Base-by-base conservation (phyloP, 1,140 invertebrate species). In the Sipha flava region DNA sequence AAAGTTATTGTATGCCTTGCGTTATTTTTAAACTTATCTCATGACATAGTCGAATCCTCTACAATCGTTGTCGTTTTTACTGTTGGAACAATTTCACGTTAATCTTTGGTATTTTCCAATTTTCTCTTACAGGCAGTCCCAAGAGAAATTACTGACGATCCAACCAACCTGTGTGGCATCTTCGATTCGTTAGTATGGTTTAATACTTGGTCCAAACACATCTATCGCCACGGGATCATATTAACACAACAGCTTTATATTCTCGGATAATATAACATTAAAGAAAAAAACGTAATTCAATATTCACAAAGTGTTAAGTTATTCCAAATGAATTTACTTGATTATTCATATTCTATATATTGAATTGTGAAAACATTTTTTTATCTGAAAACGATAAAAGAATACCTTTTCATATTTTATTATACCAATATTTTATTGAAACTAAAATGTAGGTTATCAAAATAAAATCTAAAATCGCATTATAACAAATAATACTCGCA, bases 31-130 rank as follows among this genome's bases (percentile, higher is more conserved):
- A 23, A 66, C 23, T 21, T 16, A 4, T 66, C 23, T 26, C 31
- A 5, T 21, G 64, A 1, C 6, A 21, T 0, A 21, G 43, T 16
- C 21, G 6, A 66, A 66, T 62, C 18, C 21, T 12, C 21, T 9
- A 43, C 21, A 26, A 70, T 47, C 66, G 31, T 29, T 16, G 21
- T 70, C 37, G 37, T 40, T 77, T 40, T 77, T 59, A 59, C 49
- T 43, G 52, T 29, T 26, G 23, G 14, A 26, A 40, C 52, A 77
- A 59, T 77, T 57, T 77, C 73, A 77, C 73, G 73, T 77, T 77
- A 59, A 77, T 77, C 73, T 77, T 77, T 59, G 73, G 16, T 34
- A 52, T 34, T 77, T 77, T 77, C 73, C 73, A 57, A 77, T 77
- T 77, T 57, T n/a, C 49, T 54, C 52, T 14, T 21, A 77, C 73